A percentile compares a stretch with the other conserved stretches of the same genome.
Conservation (phyloP, 2,113 vertebrate genomes). For the Pangasianodon hypophthalmus region DNA sequence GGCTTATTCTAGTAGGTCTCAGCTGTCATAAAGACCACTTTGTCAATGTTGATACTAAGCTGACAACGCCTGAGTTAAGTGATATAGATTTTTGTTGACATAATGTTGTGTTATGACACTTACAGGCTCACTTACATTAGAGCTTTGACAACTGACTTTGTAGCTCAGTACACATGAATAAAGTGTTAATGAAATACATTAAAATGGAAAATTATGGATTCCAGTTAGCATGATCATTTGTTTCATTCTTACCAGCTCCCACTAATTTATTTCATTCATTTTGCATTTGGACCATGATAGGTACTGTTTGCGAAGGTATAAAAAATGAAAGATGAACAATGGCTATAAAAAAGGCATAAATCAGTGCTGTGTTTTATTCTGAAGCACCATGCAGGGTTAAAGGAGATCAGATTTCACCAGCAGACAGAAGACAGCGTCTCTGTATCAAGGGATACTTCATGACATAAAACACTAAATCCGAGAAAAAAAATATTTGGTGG, state of each 20-base stretch:
- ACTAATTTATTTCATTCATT: neutral
- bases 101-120: neutral
- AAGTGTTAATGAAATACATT: neutral
- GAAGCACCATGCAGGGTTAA: constrained; percentile 30
- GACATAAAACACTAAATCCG: constrained; percentile 19
- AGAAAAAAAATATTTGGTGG: constrained; percentile 9
- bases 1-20: neutral
- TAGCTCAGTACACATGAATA: neutral
- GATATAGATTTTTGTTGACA: neutral
- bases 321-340: neutral
- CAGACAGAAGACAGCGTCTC: constrained; percentile 17
- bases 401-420: constrained; percentile 35
- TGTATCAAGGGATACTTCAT: constrained; percentile 36
- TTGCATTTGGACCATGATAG: neutral
- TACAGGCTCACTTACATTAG: neutral
- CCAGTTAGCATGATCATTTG: neutral
- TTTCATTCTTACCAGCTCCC: neutral
- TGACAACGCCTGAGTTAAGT: neutral
- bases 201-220: neutral
- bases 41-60: neutral
- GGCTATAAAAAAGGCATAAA: constrained; percentile 24
- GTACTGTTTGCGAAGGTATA: neutral
- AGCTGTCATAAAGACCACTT: neutral
- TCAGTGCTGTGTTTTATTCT: constrained; percentile 2
- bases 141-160: neutral